These are phyloP conservation scores for Damaliscus lunatus DNA, from an alignment of 2,113 vertebrate genomes.

Conservation along the genomic window DNA sequence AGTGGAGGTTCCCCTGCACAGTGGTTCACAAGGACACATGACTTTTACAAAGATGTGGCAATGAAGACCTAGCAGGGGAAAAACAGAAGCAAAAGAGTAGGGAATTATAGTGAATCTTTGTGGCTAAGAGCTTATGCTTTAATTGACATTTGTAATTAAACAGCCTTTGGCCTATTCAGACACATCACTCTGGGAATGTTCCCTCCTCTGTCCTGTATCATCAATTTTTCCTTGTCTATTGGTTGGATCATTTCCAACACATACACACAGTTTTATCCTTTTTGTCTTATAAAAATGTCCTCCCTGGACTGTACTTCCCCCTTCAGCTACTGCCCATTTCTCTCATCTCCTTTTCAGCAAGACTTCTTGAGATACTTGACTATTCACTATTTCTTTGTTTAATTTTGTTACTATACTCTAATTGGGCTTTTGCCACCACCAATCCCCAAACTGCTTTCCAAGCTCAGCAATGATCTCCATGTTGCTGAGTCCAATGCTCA, in stretches of 20 bases:
- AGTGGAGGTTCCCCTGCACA: not conserved
- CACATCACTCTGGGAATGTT: not conserved
- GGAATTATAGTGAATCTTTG: not conserved
- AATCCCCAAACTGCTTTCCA: not conserved
- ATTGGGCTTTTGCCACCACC: not conserved
- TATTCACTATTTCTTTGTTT: not conserved
- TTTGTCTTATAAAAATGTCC: not conserved
- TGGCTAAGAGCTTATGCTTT: not conserved
- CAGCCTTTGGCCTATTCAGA: not conserved
- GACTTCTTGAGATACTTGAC: not conserved
- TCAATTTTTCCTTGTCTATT: not conserved
- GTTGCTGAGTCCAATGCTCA: not conserved
- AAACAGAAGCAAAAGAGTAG: not conserved
- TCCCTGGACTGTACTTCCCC: not conserved
- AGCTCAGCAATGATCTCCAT: not conserved
- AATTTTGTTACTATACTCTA: not conserved
- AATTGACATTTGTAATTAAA: not conserved
- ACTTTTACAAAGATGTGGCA: not conserved
- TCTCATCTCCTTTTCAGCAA: not conserved
- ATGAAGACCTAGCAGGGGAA: not conserved
- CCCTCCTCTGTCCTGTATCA: not conserved
- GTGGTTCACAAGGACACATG: not conserved
- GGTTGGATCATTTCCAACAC: not conserved
- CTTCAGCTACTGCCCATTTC: not conserved
- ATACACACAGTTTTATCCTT: not conserved